A percentile compares a stretch with the other conserved stretches of the same genome.
phyloP scores from a whole-genome alignment of 2,113 vertebrate species.

The Acanthochromis polyacanthus region DNA sequence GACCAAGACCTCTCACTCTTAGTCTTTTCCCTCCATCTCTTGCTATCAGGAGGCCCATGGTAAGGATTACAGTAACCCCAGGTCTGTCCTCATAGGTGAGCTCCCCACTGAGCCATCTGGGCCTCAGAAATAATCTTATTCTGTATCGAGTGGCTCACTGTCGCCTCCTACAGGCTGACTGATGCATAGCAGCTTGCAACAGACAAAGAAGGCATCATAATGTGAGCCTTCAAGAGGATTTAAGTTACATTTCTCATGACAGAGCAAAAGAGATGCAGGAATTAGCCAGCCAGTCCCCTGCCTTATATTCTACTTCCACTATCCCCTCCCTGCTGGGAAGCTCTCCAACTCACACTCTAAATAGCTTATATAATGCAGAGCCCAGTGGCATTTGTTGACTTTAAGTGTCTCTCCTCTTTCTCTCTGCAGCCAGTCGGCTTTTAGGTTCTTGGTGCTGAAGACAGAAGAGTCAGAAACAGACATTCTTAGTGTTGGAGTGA shows the following conservation, averaged over 20 bases:
- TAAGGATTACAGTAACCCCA: conserved; percentile 80
- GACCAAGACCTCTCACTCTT: conserved; percentile 70
- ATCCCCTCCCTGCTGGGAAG: conserved; percentile 3
- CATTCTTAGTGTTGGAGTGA: conserved; percentile 77
- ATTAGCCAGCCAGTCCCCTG: background rate
- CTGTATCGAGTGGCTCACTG: background rate
- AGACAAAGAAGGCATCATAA: conserved; percentile 36
- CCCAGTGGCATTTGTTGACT: conserved; percentile 21
- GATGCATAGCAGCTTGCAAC: conserved; percentile 11
- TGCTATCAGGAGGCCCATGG: conserved; percentile 68
- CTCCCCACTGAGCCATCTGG: conserved; percentile 80
- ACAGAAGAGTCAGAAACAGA: conserved; percentile 40
- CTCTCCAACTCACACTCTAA: conserved; percentile 1
- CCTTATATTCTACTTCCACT: conserved; percentile 4
- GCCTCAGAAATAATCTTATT: conserved; percentile 58
- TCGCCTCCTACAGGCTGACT: conserved; percentile 56
- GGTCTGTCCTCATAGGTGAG: conserved; percentile 77
- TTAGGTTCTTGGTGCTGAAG: conserved; percentile 55
- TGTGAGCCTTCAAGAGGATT: background rate
- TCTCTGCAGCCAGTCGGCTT: conserved; percentile 52
- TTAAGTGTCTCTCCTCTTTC: conserved; percentile 24
- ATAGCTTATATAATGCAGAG: conserved; percentile 30
- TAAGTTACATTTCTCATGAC: no score
- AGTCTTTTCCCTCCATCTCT: conserved; percentile 62
- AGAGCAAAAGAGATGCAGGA: no score